A percentile compares a stretch with the other conserved stretches of the same genome.
Conservation (phyloP, 2,113 vertebrate genomes). For the Calyptomena viridis region DNA sequence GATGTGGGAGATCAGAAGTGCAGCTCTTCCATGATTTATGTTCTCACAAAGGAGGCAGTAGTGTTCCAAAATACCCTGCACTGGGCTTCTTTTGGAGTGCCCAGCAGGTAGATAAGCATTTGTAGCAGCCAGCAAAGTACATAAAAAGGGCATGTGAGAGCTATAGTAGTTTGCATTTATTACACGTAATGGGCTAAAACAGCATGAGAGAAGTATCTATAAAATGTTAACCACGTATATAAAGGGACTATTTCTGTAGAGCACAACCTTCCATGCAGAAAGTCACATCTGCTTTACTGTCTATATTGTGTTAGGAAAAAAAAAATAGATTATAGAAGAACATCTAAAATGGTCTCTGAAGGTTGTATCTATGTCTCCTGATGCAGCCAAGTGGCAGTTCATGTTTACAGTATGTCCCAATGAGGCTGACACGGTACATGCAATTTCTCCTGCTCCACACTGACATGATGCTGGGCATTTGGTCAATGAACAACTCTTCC, state of each 20-base stretch:
- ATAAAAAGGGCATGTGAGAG: neutral
- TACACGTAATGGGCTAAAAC: neutral
- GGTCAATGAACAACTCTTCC: neutral
- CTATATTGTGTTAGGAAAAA: neutral
- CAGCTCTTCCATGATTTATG: neutral
- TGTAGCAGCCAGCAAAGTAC: neutral
- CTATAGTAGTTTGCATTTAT: neutral
- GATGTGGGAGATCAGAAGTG: neutral
- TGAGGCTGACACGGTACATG: accelerated
- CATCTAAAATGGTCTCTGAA: neutral
- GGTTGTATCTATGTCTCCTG: neutral
- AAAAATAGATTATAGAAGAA: neutral
- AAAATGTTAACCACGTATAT: neutral
- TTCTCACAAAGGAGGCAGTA: neutral
- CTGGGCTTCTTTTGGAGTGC: neutral
- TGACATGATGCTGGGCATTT: neutral
- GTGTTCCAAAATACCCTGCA: neutral
- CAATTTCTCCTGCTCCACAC: neutral
- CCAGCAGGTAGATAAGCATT: neutral
- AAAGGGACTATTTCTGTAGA: neutral
- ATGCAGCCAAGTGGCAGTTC: neutral
- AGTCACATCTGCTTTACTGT: neutral
- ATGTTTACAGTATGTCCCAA: neutral
- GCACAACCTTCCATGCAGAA: neutral
- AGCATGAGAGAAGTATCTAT: neutral